Base-by-base conservation (phyloP, 2,888 invertebrate genomes). In the Ceramica pisi region DNA sequence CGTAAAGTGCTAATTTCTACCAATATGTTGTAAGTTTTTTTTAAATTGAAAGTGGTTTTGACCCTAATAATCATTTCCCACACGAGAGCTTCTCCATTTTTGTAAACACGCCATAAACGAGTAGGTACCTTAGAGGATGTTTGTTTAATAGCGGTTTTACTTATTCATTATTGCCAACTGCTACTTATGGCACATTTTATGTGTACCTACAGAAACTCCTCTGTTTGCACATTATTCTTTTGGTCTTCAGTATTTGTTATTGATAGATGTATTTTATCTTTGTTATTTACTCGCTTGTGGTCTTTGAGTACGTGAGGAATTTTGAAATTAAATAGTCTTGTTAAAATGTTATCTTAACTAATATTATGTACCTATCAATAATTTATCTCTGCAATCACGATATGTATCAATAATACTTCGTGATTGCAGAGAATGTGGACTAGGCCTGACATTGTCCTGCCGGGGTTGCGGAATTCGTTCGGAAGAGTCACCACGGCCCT, bases 151-250 rank as follows among this genome's bases (percentile, higher is more conserved):
- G 35, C 19, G 9, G 31, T 65, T 71, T 71, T 71, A 55, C 73
- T 62, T 68, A 73, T 59, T 78, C 46, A 59, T 59, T 66, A 66
- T 55, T 65, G 31, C 53, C 62, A 68, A 67, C 57, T 19, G 77
- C 61, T 63, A 62, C 41, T 31, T 72, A 70, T 46, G 65, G 61
- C 38, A 71, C 51, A 71, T 75, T 79, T 79, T 65, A 75, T 79
- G 53, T 65, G 23, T 62, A 46, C n/a, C n/a, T n/a, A n/a, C 23
- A 62, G 23, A 44, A 65, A 65, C 80, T 41, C 50, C 65, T 71
- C 65, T 65, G 66, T 79, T 69, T 70, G 64, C 19, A 3, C 23
- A 46, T 26, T 26, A 62, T 65, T 62, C 56, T 61, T 65, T 67
- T 64, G 7, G 26, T 48, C 46, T 56, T 64, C 19, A 57, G 21